These are phyloP conservation scores for Nomia melanderi DNA, from an alignment of 1,140 invertebrate genomes.

Conservation along the genomic window DNA sequence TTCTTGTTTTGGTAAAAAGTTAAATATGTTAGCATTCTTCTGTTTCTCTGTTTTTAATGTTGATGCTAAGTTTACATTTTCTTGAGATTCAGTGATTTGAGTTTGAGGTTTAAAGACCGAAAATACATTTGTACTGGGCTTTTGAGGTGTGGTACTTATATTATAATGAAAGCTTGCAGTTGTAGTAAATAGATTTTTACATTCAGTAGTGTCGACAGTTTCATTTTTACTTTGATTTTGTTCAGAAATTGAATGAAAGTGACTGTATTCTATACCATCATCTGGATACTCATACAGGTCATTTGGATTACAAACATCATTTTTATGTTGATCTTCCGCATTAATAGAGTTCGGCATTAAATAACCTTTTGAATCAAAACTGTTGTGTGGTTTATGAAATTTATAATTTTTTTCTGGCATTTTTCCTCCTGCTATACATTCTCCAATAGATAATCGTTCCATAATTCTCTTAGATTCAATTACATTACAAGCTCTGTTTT, in stretches of 20 bases:
- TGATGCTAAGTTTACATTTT: not conserved
- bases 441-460: slow-evolving; percentile 81
- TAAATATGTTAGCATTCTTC: slow-evolving; percentile 15
- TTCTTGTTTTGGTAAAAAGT: not conserved
- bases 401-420: slow-evolving; percentile 80
- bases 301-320: slow-evolving; percentile 5
- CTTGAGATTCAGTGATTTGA: not conserved
- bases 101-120: not conserved
- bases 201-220: not conserved
- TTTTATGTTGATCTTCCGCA: slow-evolving; percentile 80
- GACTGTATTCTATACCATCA: slow-evolving; percentile 34
- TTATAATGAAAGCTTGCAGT: not conserved
- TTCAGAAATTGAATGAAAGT: not conserved
- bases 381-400: slow-evolving; percentile 83
- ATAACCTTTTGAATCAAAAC: slow-evolving; percentile 85
- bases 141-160: not conserved
- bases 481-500: slow-evolving; percentile 82
- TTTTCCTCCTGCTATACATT: slow-evolving; percentile 84
- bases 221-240: slow-evolving; percentile 13
- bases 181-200: slow-evolving; percentile 9
- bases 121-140: not conserved
- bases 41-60: not conserved
- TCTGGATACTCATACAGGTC: slow-evolving; percentile 68
- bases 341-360: slow-evolving; percentile 81
- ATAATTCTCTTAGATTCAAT: slow-evolving; percentile 85